Percentiles rank a stretch among this genome's conserved stretches.
Conservation (phyloP, 1,140 invertebrate genomes). For the Anastatus disparis region DNA sequence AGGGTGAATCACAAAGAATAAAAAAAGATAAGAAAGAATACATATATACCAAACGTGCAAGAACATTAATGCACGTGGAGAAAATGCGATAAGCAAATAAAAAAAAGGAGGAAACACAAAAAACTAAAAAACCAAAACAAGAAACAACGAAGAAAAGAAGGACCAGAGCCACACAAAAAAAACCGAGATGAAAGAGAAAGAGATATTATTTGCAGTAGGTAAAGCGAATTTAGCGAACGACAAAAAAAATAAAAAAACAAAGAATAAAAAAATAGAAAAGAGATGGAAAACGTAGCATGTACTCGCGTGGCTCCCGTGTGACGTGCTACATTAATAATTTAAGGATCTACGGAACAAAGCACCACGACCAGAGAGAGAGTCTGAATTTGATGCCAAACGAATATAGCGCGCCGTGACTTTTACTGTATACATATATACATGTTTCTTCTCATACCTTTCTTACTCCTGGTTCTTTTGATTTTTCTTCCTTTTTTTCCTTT, state of each 20-base stretch:
- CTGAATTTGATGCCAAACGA: constrained; percentile 43
- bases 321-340: constrained; percentile 51
- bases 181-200: constrained; percentile 21
- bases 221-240: constrained; percentile 7
- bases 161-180: background rate
- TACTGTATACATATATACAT: background rate
- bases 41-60: too few relatives aligned
- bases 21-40: too few relatives aligned
- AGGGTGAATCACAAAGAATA: too few relatives aligned
- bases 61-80: too few relatives aligned
- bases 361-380: constrained; percentile 33
- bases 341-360: constrained; percentile 44
- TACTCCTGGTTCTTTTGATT: constrained; percentile 28
- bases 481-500: background rate
- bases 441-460: constrained; percentile 35
- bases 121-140: background rate
- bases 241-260: background rate
- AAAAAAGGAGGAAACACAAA: background rate
- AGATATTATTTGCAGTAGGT: constrained; percentile 8
- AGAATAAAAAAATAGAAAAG: background rate
- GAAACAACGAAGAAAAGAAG: background rate
- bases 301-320: constrained; percentile 11
- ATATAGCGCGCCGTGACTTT: too few relatives aligned
- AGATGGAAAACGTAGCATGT: background rate
- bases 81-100: constrained; percentile 6